Conservation (phyloP, 2,888 invertebrate genomes). For the Conus canariensis region DNA sequence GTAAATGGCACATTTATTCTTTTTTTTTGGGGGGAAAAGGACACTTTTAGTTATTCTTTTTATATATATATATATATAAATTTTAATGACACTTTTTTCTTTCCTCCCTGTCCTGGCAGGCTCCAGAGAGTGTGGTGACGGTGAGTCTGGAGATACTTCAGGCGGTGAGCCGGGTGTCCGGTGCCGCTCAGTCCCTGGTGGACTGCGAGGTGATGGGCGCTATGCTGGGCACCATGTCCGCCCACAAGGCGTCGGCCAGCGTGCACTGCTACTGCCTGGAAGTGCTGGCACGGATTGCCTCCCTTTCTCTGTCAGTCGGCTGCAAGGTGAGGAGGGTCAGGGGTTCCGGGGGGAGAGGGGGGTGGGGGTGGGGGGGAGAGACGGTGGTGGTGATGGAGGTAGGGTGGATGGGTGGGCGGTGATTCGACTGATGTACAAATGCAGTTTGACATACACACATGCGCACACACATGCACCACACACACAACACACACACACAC, state of each 20-base stretch:
- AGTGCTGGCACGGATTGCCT: neutral
- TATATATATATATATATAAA: too few relatives aligned
- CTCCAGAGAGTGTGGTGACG: neutral
- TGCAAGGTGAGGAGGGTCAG: neutral
- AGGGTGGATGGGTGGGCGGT: too few relatives aligned
- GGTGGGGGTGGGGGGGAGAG: neutral
- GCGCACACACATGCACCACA: too few relatives aligned
- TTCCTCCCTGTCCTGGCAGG: neutral
- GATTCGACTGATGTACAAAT: too few relatives aligned
- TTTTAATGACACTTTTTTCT: neutral
- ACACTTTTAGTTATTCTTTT: too few relatives aligned
- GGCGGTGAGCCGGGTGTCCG: neutral
- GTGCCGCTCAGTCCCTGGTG: neutral
- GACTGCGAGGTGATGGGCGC: neutral
- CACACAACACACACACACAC: too few relatives aligned
- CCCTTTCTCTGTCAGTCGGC: neutral
- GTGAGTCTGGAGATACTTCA: neutral
- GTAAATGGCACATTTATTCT: too few relatives aligned
- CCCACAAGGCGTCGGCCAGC: neutral
- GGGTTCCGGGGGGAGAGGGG: neutral
- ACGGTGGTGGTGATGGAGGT: too few relatives aligned
- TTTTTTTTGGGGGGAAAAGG: too few relatives aligned
- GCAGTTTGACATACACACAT: too few relatives aligned
- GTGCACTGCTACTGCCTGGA: neutral
- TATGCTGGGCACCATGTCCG: neutral